These are phyloP conservation scores for Craseonycteris thonglongyai DNA, from an alignment of 2,113 vertebrate species.

Conservation along the genomic window DNA sequence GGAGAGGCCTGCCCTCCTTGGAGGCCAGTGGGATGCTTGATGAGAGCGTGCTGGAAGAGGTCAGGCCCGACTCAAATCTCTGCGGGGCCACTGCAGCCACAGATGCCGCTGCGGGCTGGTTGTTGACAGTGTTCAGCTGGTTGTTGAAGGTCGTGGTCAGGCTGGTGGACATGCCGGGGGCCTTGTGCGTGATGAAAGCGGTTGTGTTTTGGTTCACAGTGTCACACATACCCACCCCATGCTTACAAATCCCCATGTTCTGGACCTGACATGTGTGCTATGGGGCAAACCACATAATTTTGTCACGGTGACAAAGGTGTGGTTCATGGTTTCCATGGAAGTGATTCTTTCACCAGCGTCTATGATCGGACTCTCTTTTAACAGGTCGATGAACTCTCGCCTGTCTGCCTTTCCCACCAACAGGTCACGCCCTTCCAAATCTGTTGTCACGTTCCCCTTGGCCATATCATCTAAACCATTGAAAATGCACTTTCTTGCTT, in stretches of 20 bases:
- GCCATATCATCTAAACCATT: conserved; percentile 98
- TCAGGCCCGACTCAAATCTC: conserved; percentile 95
- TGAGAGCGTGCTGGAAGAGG: conserved; percentile 99
- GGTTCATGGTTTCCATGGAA: not conserved
- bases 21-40: conserved; percentile 98
- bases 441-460: conserved; percentile 79
- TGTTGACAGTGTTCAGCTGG: conserved; percentile 98
- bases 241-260: conserved; percentile 99
- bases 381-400: not conserved
- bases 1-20: conserved; percentile 97
- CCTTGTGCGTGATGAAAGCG: conserved; percentile 96
- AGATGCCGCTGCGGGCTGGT: conserved; percentile 94
- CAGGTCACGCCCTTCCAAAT: not conserved
- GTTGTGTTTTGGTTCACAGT: conserved; percentile 99
- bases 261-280: conserved; percentile 88
- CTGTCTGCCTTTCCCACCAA: not conserved
- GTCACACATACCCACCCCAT: conserved; percentile 95
- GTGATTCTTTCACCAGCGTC: not conserved
- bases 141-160: conserved; percentile 99
- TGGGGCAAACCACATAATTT: not conserved
- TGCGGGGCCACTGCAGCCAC: conserved; percentile 97
- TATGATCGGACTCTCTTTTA: not conserved
- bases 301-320: not conserved
- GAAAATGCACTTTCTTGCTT: conserved; percentile 97
- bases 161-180: conserved; percentile 96